Evolutionary conservation across 2,888 invertebrate genomes (phyloP), one percentile per base, ranked within the genome.

Genomic region (Unio delphinus): DNA sequence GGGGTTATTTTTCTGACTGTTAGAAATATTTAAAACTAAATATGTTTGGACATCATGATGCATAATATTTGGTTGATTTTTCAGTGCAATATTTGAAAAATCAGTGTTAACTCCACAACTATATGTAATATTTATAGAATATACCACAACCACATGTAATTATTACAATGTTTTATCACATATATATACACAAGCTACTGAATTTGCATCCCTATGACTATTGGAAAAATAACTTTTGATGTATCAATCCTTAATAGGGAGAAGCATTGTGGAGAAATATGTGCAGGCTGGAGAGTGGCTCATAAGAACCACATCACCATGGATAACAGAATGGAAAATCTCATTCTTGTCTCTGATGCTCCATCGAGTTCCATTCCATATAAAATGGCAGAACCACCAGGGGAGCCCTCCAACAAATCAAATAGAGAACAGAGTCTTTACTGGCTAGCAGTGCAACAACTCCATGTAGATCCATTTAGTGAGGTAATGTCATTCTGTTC

Each of bases 271-370:
- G 91, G 91, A 17, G 91, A 90, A 26, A 90, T 92, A 20, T 91
- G 91, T 28, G 88, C 89, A 5, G 90, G 90, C 17, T 91, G 89
- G 83, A 89, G 89, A 82, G 91, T 92, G 26, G 83, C 90, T 17
- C 92, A 92, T 78, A 87, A 88, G 68, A 92, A 92, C 80, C 90
- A 90, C 65, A 90, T 92, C 54, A 91, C 91, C 0, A 91, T 92
- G 69, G 92, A 92, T 83, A 91, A 91, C 81, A 85, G 92, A 57
- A 80, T 91, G 78, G 91, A 91, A 73, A 92, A 92, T 81, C 85
- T 92, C 69, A 83, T 86, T 28, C 83, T 91, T 82, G 81, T 89
- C 66, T 80, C 84, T 17, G 78, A 76, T 55, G 62, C 72, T 57
- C 73, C 69, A n/a, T 55, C 34, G 15, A 45, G 45, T 45, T 45